Base-by-base conservation (phyloP, 53 echinoderm and acorn worm species). In the Patiria pectinifera region DNA sequence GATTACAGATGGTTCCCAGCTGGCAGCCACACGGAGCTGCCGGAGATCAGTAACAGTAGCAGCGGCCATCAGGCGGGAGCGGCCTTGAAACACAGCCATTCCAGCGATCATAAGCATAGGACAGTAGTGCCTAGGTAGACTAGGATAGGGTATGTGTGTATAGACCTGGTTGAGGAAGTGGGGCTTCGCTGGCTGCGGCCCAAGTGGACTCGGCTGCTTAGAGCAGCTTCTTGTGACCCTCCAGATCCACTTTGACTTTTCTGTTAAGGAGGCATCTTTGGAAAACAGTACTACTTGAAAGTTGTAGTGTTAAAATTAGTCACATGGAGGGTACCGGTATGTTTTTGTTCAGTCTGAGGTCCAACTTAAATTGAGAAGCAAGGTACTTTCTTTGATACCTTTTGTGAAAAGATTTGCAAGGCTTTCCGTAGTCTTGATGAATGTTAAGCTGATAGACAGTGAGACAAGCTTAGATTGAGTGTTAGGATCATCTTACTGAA, bases 1-100 rank as follows among this genome's bases (percentile, higher is more conserved):
- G 89, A 91, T 63, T 83, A 82, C 13, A 92, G 89, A 45, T 86
- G 83, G 62, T 82, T 83, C 9, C 83, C 82, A 69, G 87, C 94
- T 19, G 78, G 25, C 44, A 92, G 92, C 83, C 91, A 83, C n/a
- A 86, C 88, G 9, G 94, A 89, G 77, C 92, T 86, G n/a, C 92
- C 94, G 87, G 92, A 94, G 70, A 87, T 92, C 11, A 92, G 86
- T 46, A 83, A 83, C 4, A 88, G 92, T 25, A 83, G 88, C 72
- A 92, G 84, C 71, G 58, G 91, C 75, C 83, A 70, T 48, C 83
- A 70, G 76, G 83, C 92, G 69, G 89, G 81, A 81, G 43, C 72
- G 25, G 61, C 81, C 80, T 59, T 61, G 16, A 78, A 60, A 78
- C n/a, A 87, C 60, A 76, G 76, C 26, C 87, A 26, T 8, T 24